phyloP scores from a whole-genome alignment of 2,888 invertebrate species.

The Lymantria monacha region DNA sequence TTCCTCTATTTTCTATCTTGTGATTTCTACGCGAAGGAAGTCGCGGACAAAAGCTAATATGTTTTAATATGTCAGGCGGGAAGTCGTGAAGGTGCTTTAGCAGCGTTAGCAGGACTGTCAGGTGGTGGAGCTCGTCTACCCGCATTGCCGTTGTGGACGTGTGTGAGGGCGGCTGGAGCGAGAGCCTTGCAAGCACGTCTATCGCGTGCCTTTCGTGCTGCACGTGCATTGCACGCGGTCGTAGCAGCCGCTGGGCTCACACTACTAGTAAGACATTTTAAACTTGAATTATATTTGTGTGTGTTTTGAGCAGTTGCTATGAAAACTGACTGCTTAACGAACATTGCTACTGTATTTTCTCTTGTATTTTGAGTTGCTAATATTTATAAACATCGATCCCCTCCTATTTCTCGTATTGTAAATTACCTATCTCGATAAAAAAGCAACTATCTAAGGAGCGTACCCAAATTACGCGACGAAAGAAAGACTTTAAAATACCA shows the following conservation, averaged over 20 bases:
- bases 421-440: too few species aligned
- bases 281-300: not conserved
- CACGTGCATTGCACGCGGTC: conserved; percentile 59
- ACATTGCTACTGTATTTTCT: not conserved
- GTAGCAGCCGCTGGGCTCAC: conserved; percentile 86
- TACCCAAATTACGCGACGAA: too few species aligned
- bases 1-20: too few species aligned
- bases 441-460: too few species aligned
- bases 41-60: too few species aligned
- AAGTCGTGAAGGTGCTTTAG: conserved; percentile 81
- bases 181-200: conserved; percentile 88
- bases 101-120: conserved; percentile 82
- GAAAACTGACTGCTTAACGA: not conserved
- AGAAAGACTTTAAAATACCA: too few species aligned
- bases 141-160: conserved; percentile 92
- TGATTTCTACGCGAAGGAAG: too few species aligned
- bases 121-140: conserved; percentile 84
- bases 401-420: too few species aligned
- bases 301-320: too few species aligned
- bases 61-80: conserved; percentile 58
- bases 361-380: too few species aligned
- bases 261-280: conserved; percentile 83
- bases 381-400: too few species aligned
- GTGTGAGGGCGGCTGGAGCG: conserved; percentile 87
- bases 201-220: conserved; percentile 84